A percentile compares a stretch with the other conserved stretches of the same genome.
phyloP scores from a whole-genome alignment of 2,797 vertebrate species.

The Ammospiza maritima region DNA sequence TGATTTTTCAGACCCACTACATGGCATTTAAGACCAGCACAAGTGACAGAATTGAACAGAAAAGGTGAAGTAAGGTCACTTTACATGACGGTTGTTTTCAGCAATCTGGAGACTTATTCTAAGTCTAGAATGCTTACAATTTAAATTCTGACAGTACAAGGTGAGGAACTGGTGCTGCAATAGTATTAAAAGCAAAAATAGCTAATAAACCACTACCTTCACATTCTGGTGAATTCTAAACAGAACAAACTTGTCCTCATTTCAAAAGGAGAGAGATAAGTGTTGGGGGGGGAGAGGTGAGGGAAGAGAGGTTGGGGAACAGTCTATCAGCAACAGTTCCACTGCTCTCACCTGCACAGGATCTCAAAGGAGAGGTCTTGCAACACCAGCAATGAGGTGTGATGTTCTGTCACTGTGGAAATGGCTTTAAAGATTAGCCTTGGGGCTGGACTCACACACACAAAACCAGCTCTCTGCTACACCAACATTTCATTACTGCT shows the following conservation, averaged over 20 bases:
- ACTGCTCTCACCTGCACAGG: background rate
- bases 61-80: background rate
- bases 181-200: background rate
- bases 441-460: background rate
- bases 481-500: background rate
- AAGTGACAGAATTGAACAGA: background rate
- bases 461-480: background rate
- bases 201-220: background rate
- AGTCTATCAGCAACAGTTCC: background rate
- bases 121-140: background rate
- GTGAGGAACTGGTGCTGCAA: background rate
- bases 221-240: background rate
- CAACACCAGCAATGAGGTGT: background rate
- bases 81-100: background rate
- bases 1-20: background rate
- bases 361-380: background rate
- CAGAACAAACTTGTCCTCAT: background rate
- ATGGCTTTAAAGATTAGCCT: background rate
- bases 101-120: background rate
- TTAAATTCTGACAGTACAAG: background rate
- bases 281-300: rapidly evolving
- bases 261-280: background rate
- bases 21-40: background rate
- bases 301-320: background rate
- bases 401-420: background rate